These are phyloP conservation scores for Cygnus olor DNA, from an alignment of 2,797 vertebrate species.

Conservation along the genomic window DNA sequence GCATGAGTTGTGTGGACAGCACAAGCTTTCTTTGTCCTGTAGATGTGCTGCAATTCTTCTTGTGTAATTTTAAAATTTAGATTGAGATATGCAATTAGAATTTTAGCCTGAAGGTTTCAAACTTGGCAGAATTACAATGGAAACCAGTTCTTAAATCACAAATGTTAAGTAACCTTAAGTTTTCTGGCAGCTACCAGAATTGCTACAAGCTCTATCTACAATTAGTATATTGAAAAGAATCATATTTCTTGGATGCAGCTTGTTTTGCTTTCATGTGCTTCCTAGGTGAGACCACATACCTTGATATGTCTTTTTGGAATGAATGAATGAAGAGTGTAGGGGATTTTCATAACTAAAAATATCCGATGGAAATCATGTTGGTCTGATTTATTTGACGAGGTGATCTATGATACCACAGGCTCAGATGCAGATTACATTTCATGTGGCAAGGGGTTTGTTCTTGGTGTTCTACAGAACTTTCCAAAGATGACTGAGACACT, in stretches of 20 bases:
- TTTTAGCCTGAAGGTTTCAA: not conserved
- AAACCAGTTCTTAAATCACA: not conserved
- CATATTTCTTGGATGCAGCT: not conserved
- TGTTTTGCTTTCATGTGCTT: not conserved
- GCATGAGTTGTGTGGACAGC: not conserved
- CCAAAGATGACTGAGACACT: not conserved
- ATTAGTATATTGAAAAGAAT: not conserved
- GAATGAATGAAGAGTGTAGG: not conserved
- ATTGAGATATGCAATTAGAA: not conserved
- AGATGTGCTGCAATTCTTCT: not conserved
- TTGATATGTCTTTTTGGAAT: not conserved
- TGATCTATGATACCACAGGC: not conserved
- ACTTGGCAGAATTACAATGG: not conserved
- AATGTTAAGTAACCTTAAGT: not conserved
- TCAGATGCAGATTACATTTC: not conserved
- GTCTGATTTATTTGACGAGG: not conserved
- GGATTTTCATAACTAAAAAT: not conserved
- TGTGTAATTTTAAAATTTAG: not conserved
- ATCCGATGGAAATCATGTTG: not conserved
- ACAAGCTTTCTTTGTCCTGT: not conserved
- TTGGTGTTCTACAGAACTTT: not conserved
- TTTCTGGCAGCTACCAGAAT: constrained; percentile 8
- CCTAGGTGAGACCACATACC: not conserved
- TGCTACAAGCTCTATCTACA: not conserved
- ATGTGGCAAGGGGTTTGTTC: not conserved